Percentiles rank a stretch among this genome's conserved stretches.
phyloP scores from a whole-genome alignment of 2,888 invertebrate species.

The Pristionchus mayeri region DNA sequence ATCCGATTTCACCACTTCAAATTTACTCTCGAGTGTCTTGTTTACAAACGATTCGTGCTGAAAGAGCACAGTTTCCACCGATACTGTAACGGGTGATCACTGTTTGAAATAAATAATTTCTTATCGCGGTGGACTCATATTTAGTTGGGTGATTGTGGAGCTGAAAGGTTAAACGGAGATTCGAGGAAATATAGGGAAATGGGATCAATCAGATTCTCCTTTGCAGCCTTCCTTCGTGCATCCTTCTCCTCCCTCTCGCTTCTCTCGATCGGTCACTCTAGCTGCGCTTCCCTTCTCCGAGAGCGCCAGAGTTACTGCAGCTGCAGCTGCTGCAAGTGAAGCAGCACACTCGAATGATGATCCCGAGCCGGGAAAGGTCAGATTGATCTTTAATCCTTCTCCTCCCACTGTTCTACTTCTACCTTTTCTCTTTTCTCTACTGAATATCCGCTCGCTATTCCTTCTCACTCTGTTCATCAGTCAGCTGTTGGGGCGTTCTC shows the following conservation, averaged over 20 bases:
- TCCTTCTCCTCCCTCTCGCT: neutral
- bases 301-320: neutral
- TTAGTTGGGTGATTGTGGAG: too few relatives aligned
- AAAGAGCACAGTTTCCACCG: neutral
- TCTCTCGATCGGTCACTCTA: constrained; percentile 28
- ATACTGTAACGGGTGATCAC: neutral
- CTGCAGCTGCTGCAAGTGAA: neutral
- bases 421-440: too few relatives aligned
- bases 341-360: too few relatives aligned
- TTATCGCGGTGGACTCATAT: too few relatives aligned
- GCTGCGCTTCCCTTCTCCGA: constrained; percentile 35
- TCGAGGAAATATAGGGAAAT: neutral
- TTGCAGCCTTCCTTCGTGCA: neutral
- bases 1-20: constrained; percentile 31
- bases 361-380: too few relatives aligned
- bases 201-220: too few relatives aligned
- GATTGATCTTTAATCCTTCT: too few relatives aligned
- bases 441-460: too few relatives aligned
- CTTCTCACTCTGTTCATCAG: too few relatives aligned
- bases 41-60: neutral
- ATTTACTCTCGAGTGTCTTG: constrained; percentile 1
- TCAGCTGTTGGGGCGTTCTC: neutral
- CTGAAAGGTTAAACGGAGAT: too few relatives aligned
- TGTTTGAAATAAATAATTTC: too few relatives aligned
- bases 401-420: too few relatives aligned